Percentiles rank a stretch among this genome's conserved stretches.
Conservation (phyloP, 2,888 invertebrate genomes). For the Busseola fusca region DNA sequence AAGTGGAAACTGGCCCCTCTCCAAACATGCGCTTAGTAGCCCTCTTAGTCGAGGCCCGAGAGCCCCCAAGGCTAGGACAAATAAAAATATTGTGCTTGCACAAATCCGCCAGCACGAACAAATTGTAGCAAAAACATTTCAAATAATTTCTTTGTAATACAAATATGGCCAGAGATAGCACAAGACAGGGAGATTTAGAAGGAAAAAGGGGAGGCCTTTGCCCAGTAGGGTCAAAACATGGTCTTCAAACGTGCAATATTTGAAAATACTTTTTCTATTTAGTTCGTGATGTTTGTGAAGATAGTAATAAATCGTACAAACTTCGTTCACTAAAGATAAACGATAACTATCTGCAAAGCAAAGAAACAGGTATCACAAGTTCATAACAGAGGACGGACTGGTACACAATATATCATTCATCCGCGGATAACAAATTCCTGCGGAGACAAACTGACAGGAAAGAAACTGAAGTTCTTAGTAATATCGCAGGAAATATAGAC, state of each 20-base stretch:
- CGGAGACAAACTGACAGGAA: constrained; percentile 22
- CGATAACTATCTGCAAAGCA: background rate
- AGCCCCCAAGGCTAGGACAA: too few species aligned
- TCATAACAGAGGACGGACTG: background rate
- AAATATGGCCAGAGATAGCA: too few species aligned
- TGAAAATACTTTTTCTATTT: background rate
- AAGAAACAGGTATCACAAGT: constrained; percentile 5
- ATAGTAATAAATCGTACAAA: background rate
- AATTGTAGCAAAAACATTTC: constrained; percentile 2
- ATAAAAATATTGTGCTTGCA: background rate
- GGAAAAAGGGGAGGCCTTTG: too few species aligned
- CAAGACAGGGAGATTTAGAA: too few species aligned
- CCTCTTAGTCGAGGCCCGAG: too few species aligned
- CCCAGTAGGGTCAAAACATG: too few species aligned
- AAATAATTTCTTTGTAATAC: too few species aligned
- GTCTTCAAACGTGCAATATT: background rate
- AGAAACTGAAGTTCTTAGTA: background rate
- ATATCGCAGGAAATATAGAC: background rate
- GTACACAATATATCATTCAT: background rate
- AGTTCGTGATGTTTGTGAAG: background rate
- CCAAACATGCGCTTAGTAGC: too few species aligned
- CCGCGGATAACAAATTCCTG: background rate
- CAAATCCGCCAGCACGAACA: background rate
- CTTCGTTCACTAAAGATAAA: background rate
- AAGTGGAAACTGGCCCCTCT: too few species aligned